A percentile compares a stretch with the other conserved stretches of the same genome.
Evolutionary conservation across 1,140 invertebrate genomes (phyloP).

Genomic region (Conus ventricosus): DNA sequence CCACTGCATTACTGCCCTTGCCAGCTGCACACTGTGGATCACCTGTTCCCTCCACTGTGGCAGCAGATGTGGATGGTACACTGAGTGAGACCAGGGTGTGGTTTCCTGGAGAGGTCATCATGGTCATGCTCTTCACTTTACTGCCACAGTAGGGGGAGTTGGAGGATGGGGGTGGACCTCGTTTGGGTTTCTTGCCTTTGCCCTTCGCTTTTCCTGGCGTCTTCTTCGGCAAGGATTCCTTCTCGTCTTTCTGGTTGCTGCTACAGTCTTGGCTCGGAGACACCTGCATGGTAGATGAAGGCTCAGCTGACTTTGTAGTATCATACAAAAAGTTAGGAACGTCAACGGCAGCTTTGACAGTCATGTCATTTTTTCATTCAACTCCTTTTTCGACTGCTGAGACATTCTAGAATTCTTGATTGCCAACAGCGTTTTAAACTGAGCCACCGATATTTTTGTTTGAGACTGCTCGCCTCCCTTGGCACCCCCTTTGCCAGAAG

Average conservation of each 20-base stretch:
- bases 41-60: not conserved
- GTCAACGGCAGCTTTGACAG: not conserved
- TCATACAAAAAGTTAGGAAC: conserved; percentile 31
- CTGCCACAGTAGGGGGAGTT: not conserved
- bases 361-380: not conserved
- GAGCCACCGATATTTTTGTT: not conserved
- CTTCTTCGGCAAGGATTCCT: not conserved
- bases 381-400: not conserved
- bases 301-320: not conserved
- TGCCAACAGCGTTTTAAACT: not conserved
- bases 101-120: conserved; percentile 31
- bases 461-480: not conserved
- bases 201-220: not conserved
- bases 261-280: not conserved
- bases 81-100: conserved; percentile 20
- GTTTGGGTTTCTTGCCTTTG: not conserved
- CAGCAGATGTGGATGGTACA: not conserved
- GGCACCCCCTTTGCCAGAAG: not conserved
- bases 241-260: not conserved
- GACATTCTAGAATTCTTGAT: not conserved
- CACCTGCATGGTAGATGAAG: not conserved
- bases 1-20: not conserved
- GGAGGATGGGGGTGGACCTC: conserved; percentile 7
- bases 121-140: conserved; percentile 27
- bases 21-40: no score